Evolutionary conservation across 2,888 invertebrate species (phyloP), one percentile per base, ranked within the genome.

Genomic region (Melikaiella ostensackeni): DNA sequence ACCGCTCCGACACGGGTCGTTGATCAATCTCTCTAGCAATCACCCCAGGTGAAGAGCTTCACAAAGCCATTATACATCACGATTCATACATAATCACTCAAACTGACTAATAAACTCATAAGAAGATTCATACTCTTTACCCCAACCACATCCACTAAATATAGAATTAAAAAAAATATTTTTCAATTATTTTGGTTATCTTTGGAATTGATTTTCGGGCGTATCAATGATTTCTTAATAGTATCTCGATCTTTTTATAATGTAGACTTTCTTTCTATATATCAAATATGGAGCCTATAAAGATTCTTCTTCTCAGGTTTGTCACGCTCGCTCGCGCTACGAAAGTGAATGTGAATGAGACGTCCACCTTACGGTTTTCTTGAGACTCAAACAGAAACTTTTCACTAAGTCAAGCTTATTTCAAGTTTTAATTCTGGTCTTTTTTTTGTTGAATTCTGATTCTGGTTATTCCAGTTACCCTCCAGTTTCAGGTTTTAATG

Each of bases 311-410:
- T 30, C 27, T 19, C 19, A 70, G 50, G 30, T 50, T 70, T 70
- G 70, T 70, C 50, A 70, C 46, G 70, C 70, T 70, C 11, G 50
- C 46, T 70, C 46, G 46, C 46, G 6, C 50, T 46, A n/a, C 46
- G 70, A 70, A 70, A 70, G 70, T 70, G 70, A 70, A 70, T 42
- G 66, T 66, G 42, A 50, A 30, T 50, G 30, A 50, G 27, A 70
- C n/a, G 50, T n/a, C 46, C 50, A 70, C 50, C 30, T 70, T 70
- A 30, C 70, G 70, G 50, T 30, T 70, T 70, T 50, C 50, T 50
- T 46, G 50, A 46, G 70, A 46, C n/a, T 30, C 30, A 5, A 70
- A 19, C 42, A 63, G 27, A 66, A 42, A 46, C 24, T 64, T 66
- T 66, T 66, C 66, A 42, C 16, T n/a, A n/a, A n/a, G n/a, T n/a